Evolutionary conservation across 1,140 invertebrate species (phyloP).

Genomic region (Leguminivora glycinivorella): DNA sequence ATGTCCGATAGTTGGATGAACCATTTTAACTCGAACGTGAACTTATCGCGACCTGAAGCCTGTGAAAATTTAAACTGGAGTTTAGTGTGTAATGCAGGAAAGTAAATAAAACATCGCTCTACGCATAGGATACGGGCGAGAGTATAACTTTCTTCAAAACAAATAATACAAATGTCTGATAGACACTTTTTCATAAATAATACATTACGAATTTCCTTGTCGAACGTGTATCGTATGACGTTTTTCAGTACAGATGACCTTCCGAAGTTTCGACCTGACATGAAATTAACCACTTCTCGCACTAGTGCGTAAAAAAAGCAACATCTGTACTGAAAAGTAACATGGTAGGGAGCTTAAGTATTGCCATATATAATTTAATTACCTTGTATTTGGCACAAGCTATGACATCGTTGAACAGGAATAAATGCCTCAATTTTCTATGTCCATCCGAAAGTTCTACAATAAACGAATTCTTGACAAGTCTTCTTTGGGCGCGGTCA

Average conservation of each 20-base stretch:
- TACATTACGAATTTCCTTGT: too few species aligned
- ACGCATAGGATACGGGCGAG: too few species aligned
- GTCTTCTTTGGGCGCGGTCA: slow-evolving; percentile 88
- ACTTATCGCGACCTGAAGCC: slow-evolving; percentile 90
- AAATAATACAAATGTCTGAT: too few species aligned
- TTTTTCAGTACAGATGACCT: too few species aligned
- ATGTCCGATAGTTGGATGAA: slow-evolving; percentile 91
- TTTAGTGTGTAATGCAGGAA: neutral
- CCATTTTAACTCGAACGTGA: slow-evolving; percentile 96
- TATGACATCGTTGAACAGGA: slow-evolving; percentile 96
- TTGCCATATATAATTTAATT: slow-evolving; percentile 35
- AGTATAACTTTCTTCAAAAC: too few species aligned
- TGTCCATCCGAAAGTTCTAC: slow-evolving; percentile 93
- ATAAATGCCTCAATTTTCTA: slow-evolving; percentile 94
- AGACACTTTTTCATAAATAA: too few species aligned
- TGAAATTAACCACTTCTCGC: too few species aligned
- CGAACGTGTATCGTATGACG: too few species aligned
- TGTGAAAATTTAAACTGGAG: slow-evolving; percentile 43
- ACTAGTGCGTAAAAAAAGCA: too few species aligned
- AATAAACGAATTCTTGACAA: slow-evolving; percentile 97
- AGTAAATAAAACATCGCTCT: neutral
- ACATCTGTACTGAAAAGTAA: too few species aligned
- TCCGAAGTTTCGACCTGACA: too few species aligned
- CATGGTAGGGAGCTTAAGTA: too few species aligned
- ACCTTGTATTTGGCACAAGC: slow-evolving; percentile 97